Base-by-base conservation (phyloP, 2,888 invertebrate genomes). In the Cephus pulcher region DNA sequence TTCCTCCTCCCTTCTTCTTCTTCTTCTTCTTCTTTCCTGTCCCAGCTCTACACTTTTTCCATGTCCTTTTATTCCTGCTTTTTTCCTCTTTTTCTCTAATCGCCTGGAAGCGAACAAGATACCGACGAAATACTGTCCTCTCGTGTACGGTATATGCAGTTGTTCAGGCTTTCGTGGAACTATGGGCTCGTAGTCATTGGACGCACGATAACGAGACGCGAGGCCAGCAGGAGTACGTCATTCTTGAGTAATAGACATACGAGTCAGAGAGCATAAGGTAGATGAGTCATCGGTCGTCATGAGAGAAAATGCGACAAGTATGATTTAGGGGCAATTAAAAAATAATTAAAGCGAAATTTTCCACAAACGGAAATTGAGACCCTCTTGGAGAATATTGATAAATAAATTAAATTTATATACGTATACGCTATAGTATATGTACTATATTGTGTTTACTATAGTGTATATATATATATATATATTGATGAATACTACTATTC, bases 231-330 rank as follows among this genome's bases (percentile, higher is more conserved):
- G 23, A 56, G 23, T 23, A 56, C 56, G 56, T 56, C 56, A 56
- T 56, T 23, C 9, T 56, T 23, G 23, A 56, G 56, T 56, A 56
- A 56, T 23, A 56, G 15, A 15, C 56, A 56, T 23, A 56, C 23
- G 6, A 56, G 56, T 56, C 56, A 56, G 56, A 56, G 0, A 56
- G 23, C 56, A 23, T 23, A 34, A 71, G 32, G 56, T 71, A 56
- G 79, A 80, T 85, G 84, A 84, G 75, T 84, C 84, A 84, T 78
- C 68, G 77, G 76, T 78, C 74, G 75, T 69, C 23, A 9, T 0
- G 56, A 56, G 56, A 23, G 23, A 15, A 56, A 56, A 56, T 23
- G 9, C 23, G 40, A 9, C 40, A 56, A 23, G 2, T 9, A 1
- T 4, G 1, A 15, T 9, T 9, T 0, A 56, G 23, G 9, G 6